Evolutionary conservation across 2,888 invertebrate species (phyloP).

Genomic region (Drosophila kambysellisi): DNA sequence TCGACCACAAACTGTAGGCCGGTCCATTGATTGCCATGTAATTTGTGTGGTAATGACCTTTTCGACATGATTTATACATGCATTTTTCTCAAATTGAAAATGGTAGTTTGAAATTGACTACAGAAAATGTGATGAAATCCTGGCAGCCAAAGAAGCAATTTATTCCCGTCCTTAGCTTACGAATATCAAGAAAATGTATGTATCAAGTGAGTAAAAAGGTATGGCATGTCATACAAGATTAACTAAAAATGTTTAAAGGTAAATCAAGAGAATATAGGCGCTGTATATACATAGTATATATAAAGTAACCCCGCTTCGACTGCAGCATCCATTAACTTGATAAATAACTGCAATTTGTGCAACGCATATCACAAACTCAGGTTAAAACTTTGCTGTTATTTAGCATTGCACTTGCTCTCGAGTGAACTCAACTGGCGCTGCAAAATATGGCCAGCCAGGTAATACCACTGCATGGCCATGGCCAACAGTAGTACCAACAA

Average conservation of each 20-base stretch:
- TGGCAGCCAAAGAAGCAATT: constrained; percentile 10
- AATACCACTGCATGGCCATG: constrained; percentile 36
- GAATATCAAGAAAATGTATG: no score
- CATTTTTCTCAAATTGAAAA: constrained; percentile 36
- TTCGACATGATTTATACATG: constrained; percentile 41
- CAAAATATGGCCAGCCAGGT: constrained; percentile 39
- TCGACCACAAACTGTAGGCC: constrained; percentile 51
- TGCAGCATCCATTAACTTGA: constrained; percentile 32
- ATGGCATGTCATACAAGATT: not conserved
- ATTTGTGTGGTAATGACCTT: constrained; percentile 46
- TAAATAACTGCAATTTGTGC: constrained; percentile 35
- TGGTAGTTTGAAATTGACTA: constrained; percentile 2
- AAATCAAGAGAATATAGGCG: not conserved
- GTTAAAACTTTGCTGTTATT: constrained; percentile 34
- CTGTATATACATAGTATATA: not conserved
- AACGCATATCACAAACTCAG: constrained; percentile 17
- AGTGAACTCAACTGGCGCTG: constrained; percentile 18
- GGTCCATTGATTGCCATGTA: constrained; percentile 34
- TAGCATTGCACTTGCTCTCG: constrained; percentile 36
- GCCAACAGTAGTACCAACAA: constrained; percentile 18
- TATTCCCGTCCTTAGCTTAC: not conserved
- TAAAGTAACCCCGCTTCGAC: not conserved
- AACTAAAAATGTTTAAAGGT: not conserved
- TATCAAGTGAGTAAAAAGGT: not conserved
- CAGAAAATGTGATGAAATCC: constrained; percentile 1